Evolutionary conservation across 2,797 vertebrate genomes (phyloP).

Genomic region (Chelon auratus): DNA sequence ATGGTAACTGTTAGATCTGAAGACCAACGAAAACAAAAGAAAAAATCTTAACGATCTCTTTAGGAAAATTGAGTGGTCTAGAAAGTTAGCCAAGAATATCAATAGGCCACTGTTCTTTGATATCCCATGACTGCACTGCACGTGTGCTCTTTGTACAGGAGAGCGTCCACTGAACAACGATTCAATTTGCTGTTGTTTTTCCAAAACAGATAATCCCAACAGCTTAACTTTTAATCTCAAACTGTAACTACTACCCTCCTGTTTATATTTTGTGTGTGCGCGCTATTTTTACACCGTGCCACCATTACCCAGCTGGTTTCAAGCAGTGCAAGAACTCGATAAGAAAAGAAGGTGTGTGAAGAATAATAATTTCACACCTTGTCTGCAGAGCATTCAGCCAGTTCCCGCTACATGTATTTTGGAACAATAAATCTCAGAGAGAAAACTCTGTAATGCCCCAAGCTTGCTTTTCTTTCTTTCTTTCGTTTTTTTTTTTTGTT

Average conservation of each 20-base stretch:
- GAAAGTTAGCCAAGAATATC: too few species aligned
- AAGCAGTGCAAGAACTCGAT: slow-evolving; percentile 20
- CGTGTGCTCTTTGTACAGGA: neutral
- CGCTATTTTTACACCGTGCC: slow-evolving; percentile 30
- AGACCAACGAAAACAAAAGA: neutral
- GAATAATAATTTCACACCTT: slow-evolving; percentile 63
- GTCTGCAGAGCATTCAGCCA: slow-evolving; percentile 34
- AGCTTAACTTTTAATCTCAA: too few species aligned
- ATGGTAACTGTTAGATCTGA: slow-evolving; percentile 2
- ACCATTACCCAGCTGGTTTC: slow-evolving; percentile 33
- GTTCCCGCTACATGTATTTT: slow-evolving; percentile 44
- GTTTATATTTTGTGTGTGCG: slow-evolving; percentile 7
- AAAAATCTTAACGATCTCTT: neutral
- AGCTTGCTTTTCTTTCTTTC: slow-evolving; percentile 11
- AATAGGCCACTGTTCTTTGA: too few species aligned
- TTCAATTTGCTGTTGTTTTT: slow-evolving; percentile 6
- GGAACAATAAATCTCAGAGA: slow-evolving; percentile 44
- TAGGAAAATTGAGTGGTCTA: neutral
- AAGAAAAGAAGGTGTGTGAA: slow-evolving; percentile 41
- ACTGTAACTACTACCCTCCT: slow-evolving; percentile 28
- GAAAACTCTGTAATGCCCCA: slow-evolving; percentile 28
- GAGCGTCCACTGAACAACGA: neutral
- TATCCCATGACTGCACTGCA: too few species aligned
- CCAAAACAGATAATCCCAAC: too few species aligned
- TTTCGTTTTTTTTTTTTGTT: too few species aligned